Percentiles rank a stretch among this genome's conserved stretches.
Evolutionary conservation across 1,140 invertebrate species (phyloP).

Genomic region (Trypoxylus dichotomus): DNA sequence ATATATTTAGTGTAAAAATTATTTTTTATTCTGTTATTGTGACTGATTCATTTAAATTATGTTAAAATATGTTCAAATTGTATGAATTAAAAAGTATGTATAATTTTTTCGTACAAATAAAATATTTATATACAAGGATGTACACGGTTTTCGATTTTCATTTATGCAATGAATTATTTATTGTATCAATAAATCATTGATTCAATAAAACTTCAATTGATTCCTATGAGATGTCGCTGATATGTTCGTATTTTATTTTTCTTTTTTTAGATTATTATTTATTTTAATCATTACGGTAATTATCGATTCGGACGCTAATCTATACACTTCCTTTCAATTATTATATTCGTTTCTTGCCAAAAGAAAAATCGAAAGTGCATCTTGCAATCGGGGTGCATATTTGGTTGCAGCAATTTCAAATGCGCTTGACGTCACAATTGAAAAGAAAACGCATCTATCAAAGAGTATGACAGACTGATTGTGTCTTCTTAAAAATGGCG

Average conservation of each 20-base stretch:
- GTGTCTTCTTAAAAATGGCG: slow-evolving; percentile 59
- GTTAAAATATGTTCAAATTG: neutral
- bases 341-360: too few relatives aligned
- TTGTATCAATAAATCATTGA: too few relatives aligned
- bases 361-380: neutral
- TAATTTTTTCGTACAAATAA: neutral
- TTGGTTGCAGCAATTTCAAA: neutral
- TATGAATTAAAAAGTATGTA: neutral
- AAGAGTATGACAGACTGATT: slow-evolving; percentile 10
- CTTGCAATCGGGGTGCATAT: neutral
- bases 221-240: too few relatives aligned
- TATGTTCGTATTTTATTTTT: too few relatives aligned
- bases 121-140: neutral
- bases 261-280: too few relatives aligned
- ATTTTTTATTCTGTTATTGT: neutral
- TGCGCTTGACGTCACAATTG: neutral
- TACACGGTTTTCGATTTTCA: too few relatives aligned
- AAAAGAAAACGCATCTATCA: slow-evolving; percentile 4
- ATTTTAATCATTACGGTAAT: neutral
- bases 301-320: too few relatives aligned
- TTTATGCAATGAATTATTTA: too few relatives aligned
- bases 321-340: too few relatives aligned
- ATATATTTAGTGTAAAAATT: neutral
- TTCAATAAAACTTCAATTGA: too few relatives aligned
- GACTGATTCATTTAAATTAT: neutral